These are phyloP conservation scores for Dicaeum eximium DNA, from an alignment of 2,113 vertebrate genomes.

Conservation along the genomic window DNA sequence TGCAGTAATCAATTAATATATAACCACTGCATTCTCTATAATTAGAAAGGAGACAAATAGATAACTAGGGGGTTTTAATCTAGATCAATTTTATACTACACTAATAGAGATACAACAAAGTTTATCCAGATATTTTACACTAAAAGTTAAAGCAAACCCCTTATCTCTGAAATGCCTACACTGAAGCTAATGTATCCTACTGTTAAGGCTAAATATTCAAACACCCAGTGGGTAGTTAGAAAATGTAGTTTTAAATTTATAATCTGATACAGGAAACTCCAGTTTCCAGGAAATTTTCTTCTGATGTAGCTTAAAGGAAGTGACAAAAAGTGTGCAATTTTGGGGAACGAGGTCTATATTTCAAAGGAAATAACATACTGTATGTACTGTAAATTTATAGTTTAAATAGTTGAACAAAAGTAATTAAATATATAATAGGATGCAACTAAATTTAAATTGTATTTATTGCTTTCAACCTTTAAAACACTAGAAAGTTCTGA, in stretches of 20 bases:
- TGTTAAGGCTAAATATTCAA: not conserved
- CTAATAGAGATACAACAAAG: not conserved
- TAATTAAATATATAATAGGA: not conserved
- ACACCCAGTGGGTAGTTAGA: not conserved
- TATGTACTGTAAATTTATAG: not conserved
- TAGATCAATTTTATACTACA: not conserved
- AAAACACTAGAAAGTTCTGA: not conserved
- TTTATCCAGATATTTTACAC: not conserved
- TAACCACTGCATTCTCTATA: not conserved
- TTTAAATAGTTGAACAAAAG: not conserved
- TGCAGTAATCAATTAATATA: not conserved
- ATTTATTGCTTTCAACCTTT: not conserved
- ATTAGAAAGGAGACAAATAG: not conserved
- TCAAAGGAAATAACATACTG: not conserved
- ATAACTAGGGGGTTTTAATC: not conserved
- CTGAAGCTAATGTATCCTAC: not conserved
- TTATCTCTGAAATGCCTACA: not conserved
- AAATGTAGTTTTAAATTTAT: not conserved
- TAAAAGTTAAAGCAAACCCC: not conserved
- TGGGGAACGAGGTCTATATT: not conserved
- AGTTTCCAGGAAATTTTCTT: not conserved
- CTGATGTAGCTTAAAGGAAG: not conserved
- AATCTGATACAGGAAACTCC: not conserved
- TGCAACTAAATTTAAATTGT: not conserved
- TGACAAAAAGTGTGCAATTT: not conserved